phyloP scores from a whole-genome alignment of 2,113 vertebrate genomes.

The Channa argus region DNA sequence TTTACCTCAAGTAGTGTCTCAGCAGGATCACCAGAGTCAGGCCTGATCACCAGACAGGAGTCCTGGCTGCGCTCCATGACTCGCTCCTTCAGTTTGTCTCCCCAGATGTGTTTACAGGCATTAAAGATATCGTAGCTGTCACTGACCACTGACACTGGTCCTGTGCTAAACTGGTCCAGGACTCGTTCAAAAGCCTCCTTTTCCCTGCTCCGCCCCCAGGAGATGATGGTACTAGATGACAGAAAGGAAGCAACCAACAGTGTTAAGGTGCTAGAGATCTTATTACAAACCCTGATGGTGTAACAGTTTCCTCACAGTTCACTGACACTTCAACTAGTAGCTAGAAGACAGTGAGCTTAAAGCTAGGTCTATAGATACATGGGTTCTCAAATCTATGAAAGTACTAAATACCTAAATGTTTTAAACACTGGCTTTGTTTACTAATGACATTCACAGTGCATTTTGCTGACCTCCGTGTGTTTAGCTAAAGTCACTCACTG shows the following conservation, averaged over 20 bases:
- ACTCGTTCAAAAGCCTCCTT: constrained; percentile 81
- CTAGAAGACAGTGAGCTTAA: too few species aligned
- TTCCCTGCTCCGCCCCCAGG: constrained; percentile 81
- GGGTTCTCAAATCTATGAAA: too few species aligned
- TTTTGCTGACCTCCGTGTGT: too few species aligned
- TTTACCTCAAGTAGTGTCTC: constrained; percentile 81
- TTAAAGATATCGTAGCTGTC: constrained; percentile 87
- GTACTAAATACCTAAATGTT: too few species aligned
- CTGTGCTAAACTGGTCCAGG: constrained; percentile 79
- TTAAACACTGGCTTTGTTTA: too few species aligned
- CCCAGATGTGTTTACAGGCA: constrained; percentile 85
- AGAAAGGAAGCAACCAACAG: neutral
- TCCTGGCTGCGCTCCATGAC: constrained; percentile 83
- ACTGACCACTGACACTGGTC: constrained; percentile 83
- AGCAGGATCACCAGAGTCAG: constrained; percentile 83
- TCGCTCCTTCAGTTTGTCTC: constrained; percentile 81
- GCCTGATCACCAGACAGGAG: constrained; percentile 80
- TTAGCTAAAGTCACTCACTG: too few species aligned
- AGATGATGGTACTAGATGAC: constrained; percentile 81
- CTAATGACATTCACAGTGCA: too few species aligned
- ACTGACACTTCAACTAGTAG: neutral
- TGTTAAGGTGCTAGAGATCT: neutral
- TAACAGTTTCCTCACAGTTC: neutral
- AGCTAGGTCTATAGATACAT: too few species aligned
- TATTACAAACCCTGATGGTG: neutral